Evolutionary conservation across 2,888 invertebrate species (phyloP).

Genomic region (Reticulitermes lucifugus): DNA sequence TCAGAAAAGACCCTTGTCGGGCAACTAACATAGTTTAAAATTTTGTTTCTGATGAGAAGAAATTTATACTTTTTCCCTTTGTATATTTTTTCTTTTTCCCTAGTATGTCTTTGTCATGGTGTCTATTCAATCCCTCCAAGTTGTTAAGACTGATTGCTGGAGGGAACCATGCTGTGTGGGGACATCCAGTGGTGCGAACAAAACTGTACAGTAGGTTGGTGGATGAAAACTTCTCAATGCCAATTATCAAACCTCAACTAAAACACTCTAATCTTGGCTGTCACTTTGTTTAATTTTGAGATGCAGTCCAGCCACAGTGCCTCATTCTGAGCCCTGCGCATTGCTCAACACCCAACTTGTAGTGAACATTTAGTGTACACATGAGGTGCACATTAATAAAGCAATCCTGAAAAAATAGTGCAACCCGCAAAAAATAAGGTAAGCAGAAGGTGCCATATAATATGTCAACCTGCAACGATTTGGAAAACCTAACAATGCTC

Average conservation of each 20-base stretch:
- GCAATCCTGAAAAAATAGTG: slow-evolving; percentile 32
- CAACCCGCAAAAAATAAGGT: slow-evolving; percentile 27
- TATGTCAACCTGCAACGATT: slow-evolving; percentile 4
- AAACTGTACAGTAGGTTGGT: slow-evolving; percentile 32
- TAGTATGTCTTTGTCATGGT: slow-evolving; percentile 35
- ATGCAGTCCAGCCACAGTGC: slow-evolving; percentile 8
- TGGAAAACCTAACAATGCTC: slow-evolving; percentile 23
- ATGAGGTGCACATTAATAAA: slow-evolving; percentile 27
- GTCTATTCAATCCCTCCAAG: slow-evolving; percentile 50
- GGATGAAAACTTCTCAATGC: slow-evolving; percentile 34
- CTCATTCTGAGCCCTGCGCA: not conserved
- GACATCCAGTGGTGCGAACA: slow-evolving; percentile 22
- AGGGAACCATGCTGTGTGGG: slow-evolving; percentile 40
- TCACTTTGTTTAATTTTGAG: slow-evolving; percentile 19
- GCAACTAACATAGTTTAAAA: slow-evolving; percentile 67
- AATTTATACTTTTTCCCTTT: not conserved
- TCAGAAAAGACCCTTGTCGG: slow-evolving; percentile 78
- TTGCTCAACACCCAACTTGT: slow-evolving; percentile 16
- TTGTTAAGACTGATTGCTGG: slow-evolving; percentile 52
- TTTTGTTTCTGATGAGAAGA: slow-evolving; percentile 18
- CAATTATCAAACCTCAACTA: slow-evolving; percentile 33
- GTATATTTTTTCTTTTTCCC: not conserved
- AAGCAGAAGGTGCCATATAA: slow-evolving; percentile 33
- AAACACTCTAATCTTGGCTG: slow-evolving; percentile 21
- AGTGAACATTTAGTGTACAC: slow-evolving; percentile 36